Percentiles rank a stretch among this genome's conserved stretches.
These are phyloP conservation scores for Streptopelia turtur DNA, from an alignment of 2,797 vertebrate species.

Conservation along the genomic window DNA sequence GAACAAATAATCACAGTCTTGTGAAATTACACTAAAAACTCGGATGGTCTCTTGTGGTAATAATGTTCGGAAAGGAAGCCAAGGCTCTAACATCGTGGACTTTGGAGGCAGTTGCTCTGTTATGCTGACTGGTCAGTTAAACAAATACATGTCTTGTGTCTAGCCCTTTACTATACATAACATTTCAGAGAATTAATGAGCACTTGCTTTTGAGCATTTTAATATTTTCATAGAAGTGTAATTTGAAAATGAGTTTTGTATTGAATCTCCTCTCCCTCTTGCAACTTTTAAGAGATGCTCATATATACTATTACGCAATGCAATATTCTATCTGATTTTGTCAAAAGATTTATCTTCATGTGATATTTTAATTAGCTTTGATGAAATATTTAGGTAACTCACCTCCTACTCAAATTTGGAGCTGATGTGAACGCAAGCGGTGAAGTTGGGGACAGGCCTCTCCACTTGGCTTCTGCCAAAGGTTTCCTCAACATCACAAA, in stretches of 20 bases:
- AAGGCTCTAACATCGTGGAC: background rate
- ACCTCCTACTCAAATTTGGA: conserved; percentile 90
- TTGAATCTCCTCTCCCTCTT: background rate
- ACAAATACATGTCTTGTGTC: background rate
- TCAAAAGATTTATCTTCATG: background rate
- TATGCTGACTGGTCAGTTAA: conserved; percentile 1
- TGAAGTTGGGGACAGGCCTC: conserved; percentile 92
- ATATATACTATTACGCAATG: rapidly evolving
- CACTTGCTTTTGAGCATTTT: background rate
- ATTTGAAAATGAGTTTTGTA: background rate
- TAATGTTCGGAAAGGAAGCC: background rate
- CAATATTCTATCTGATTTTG: background rate
- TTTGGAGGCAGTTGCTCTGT: conserved; percentile 29
- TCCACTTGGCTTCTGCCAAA: conserved; percentile 94
- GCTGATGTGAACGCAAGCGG: conserved; percentile 91
- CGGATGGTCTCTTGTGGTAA: conserved; percentile 47
- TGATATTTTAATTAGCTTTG: background rate
- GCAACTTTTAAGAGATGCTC: background rate
- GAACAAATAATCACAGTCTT: conserved; percentile 30
- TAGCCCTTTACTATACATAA: background rate
- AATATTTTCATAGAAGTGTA: background rate
- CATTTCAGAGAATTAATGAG: background rate
- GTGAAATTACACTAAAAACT: conserved; percentile 41
- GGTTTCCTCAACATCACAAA: conserved; percentile 88
- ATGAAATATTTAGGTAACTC: conserved; percentile 81